Evolutionary conservation across 2,797 vertebrate genomes (phyloP).

Genomic region (Poecile montanus): DNA sequence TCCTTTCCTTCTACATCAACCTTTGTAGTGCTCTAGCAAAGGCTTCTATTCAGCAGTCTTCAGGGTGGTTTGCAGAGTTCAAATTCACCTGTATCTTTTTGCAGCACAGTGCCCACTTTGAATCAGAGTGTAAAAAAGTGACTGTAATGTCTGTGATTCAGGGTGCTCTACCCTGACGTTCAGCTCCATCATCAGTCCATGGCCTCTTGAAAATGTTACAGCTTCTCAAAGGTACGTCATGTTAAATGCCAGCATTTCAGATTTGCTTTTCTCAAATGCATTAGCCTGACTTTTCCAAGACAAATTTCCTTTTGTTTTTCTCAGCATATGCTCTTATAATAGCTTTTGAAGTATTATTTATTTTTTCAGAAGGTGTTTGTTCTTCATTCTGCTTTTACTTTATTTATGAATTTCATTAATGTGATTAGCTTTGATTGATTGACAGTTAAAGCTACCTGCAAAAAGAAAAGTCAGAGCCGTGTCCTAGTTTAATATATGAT

Average conservation of each 20-base stretch:
- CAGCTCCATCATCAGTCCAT: neutral
- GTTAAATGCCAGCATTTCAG: conserved; percentile 35
- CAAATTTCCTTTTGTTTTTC: conserved; percentile 25
- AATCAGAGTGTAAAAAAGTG: neutral
- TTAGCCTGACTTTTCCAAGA: conserved; percentile 2
- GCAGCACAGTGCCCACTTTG: neutral
- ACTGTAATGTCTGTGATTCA: neutral
- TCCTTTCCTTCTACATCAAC: neutral
- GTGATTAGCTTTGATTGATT: conserved; percentile 34
- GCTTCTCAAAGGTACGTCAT: neutral
- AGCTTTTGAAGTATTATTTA: neutral
- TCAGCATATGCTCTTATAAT: neutral
- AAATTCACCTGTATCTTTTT: neutral
- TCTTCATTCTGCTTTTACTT: conserved; percentile 3
- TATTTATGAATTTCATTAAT: conserved; percentile 45
- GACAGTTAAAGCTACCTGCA: conserved; percentile 4
- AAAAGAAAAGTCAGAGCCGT: neutral
- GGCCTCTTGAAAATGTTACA: neutral
- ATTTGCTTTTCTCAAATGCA: neutral
- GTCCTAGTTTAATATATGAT: neutral
- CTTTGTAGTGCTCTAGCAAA: neutral
- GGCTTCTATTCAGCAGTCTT: neutral
- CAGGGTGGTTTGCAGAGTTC: neutral
- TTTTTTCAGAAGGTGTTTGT: neutral
- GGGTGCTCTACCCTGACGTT: neutral